These are phyloP conservation scores for Stigmatopora nigra DNA, from an alignment of 2,113 vertebrate species.

Conservation along the genomic window DNA sequence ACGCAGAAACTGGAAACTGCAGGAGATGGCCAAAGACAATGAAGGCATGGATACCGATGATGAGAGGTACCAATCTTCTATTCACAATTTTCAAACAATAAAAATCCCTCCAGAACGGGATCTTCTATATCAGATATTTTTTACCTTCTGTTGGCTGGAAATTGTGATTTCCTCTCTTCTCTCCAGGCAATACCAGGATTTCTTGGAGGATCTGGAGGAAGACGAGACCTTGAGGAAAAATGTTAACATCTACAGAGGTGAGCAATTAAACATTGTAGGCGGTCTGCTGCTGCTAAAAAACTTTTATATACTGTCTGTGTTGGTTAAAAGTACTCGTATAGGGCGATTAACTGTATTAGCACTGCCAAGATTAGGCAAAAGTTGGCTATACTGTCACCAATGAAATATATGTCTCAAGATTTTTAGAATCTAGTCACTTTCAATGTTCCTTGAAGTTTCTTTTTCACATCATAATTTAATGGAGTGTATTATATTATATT, in stretches of 20 bases:
- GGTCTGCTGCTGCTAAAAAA: neutral
- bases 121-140: neutral
- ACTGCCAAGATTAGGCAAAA: no score
- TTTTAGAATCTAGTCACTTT: no score
- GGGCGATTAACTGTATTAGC: neutral
- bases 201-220: constrained; percentile 96
- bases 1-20: constrained; percentile 92
- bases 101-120: neutral
- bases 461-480: no score
- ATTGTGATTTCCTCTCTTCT: neutral
- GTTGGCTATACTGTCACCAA: no score
- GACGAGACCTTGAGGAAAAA: constrained; percentile 94
- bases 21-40: constrained; percentile 79
- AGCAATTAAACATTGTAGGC: constrained; percentile 9
- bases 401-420: no score
- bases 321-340: neutral
- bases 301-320: neutral
- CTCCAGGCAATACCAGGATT: constrained; percentile 90
- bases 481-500: no score
- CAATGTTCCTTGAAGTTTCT: no score
- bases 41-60: constrained; percentile 81
- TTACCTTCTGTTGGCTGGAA: neutral
- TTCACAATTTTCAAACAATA: neutral
- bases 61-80: constrained; percentile 74
- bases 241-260: constrained; percentile 92